Evolutionary conservation across 2,797 vertebrate genomes (phyloP).

Genomic region (Anguilla obscura): DNA sequence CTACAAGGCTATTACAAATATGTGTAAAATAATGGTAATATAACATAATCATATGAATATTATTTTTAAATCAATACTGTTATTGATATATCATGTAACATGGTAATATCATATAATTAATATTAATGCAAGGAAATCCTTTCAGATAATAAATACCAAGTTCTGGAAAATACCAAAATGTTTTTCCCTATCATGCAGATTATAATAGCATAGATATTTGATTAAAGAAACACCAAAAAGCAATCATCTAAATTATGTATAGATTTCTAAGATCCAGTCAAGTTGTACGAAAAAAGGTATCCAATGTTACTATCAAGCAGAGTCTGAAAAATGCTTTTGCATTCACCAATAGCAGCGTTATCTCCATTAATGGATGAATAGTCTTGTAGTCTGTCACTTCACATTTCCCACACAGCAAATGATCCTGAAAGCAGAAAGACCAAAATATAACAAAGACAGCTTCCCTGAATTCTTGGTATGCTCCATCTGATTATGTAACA

Average conservation of each 20-base stretch:
- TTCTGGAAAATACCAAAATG: neutral
- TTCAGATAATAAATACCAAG: neutral
- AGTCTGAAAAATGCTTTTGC: neutral
- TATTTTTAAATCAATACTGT: neutral
- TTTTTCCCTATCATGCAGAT: neutral
- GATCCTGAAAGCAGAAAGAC: neutral
- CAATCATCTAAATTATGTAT: neutral
- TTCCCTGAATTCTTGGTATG: neutral
- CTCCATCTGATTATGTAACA: conserved; percentile 10
- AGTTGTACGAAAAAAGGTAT: neutral
- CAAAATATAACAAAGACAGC: neutral
- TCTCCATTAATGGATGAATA: neutral
- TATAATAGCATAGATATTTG: neutral
- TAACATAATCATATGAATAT: neutral
- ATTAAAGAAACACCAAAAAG: neutral
- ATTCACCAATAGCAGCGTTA: neutral
- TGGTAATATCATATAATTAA: neutral
- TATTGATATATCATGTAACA: neutral
- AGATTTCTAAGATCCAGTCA: too few relatives aligned
- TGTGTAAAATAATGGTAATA: neutral
- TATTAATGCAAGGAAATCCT: neutral
- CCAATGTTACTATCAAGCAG: neutral
- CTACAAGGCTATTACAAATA: too few relatives aligned
- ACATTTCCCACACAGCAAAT: neutral
- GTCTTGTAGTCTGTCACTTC: neutral